Percentiles rank a stretch among this genome's conserved stretches.
phyloP scores from a whole-genome alignment of 2,113 vertebrate genomes.

The Pao palembangensis region DNA sequence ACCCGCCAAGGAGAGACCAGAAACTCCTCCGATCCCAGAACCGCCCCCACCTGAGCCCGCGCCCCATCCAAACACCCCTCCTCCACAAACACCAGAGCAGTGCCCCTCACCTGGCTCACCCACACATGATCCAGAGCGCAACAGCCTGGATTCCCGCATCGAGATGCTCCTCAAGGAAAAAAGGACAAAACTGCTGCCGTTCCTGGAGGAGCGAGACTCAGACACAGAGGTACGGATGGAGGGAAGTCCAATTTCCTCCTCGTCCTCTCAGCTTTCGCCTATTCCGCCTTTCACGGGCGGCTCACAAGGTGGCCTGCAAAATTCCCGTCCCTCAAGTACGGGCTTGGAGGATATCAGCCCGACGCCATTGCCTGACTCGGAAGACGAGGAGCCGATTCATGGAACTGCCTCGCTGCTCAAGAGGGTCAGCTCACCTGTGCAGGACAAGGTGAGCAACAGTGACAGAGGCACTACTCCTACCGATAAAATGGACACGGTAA shows the following conservation, averaged over 20 bases:
- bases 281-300: constrained; percentile 77
- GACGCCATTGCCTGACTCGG: constrained; percentile 91
- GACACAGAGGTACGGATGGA: constrained; percentile 92
- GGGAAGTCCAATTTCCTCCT: constrained; percentile 95
- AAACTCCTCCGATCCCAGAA: constrained; percentile 84
- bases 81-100: constrained; percentile 81
- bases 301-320: constrained; percentile 76
- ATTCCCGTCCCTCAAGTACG: constrained; percentile 85
- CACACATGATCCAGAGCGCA: constrained; percentile 83
- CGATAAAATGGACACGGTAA: constrained; percentile 91
- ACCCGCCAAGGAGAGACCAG: constrained; percentile 80
- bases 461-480: constrained; percentile 80
- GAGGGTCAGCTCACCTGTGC: constrained; percentile 69
- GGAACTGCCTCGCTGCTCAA: constrained; percentile 73
- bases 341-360: constrained; percentile 97
- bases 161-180: constrained; percentile 98
- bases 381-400: constrained; percentile 81
- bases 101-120: constrained; percentile 87
- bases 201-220: constrained; percentile 86
- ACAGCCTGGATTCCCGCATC: constrained; percentile 96
- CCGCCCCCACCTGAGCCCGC: constrained; percentile 75
- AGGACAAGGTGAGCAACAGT: constrained; percentile 69
- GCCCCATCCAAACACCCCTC: constrained; percentile 71
- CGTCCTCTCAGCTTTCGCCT: constrained; percentile 93
- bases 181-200: constrained; percentile 90